phyloP scores from a whole-genome alignment of 2,113 vertebrate genomes.

The Bujurquina vittata region DNA sequence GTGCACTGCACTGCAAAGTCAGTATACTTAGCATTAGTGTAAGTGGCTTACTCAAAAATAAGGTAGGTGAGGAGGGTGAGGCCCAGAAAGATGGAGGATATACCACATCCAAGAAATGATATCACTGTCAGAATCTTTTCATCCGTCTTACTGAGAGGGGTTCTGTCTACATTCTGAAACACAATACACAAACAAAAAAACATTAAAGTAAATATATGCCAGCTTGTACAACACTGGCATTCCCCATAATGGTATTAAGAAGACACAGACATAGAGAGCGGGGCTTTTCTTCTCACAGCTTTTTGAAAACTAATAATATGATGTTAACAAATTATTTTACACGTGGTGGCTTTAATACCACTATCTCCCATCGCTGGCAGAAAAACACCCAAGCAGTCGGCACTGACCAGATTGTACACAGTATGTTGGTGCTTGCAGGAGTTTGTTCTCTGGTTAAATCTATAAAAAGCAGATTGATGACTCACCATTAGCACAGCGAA shows the following conservation, averaged over 20 bases:
- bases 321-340: background rate
- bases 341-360: background rate
- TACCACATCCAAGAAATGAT: slow-evolving; percentile 85
- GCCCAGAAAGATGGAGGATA: slow-evolving; percentile 87
- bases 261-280: background rate
- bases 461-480: slow-evolving; percentile 26
- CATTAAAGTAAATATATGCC: no score
- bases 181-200: background rate
- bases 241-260: background rate
- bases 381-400: background rate
- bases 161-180: slow-evolving; percentile 83
- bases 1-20: background rate
- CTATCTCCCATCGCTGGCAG: background rate
- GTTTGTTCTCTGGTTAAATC: slow-evolving; percentile 13
- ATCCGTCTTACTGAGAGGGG: slow-evolving; percentile 61
- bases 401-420: background rate
- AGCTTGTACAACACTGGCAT: background rate
- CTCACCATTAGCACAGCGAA: slow-evolving; percentile 92
- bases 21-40: background rate
- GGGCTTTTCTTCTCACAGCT: background rate
- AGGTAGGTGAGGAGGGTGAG: slow-evolving; percentile 85
- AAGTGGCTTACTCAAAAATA: slow-evolving; percentile 85
- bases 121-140: slow-evolving; percentile 81
- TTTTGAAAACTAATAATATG: background rate
- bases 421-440: background rate